Conservation (phyloP, 2,888 invertebrate species). For the Halocaridina rubra region DNA sequence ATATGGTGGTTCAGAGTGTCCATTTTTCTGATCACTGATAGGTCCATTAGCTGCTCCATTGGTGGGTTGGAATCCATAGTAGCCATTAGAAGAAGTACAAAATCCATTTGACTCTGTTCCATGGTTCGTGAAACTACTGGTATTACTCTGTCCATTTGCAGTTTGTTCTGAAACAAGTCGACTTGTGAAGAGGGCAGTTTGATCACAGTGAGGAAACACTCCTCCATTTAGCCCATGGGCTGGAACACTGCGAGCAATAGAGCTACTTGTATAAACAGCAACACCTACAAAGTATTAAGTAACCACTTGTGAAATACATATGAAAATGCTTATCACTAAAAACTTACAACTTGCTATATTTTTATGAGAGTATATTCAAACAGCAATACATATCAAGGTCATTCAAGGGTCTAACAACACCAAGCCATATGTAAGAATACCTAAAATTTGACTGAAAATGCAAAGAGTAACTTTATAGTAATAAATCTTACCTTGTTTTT, state of each 20-base stretch:
- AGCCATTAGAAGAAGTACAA: constrained; percentile 41
- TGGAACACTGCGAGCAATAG: constrained; percentile 37
- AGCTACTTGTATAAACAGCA: neutral
- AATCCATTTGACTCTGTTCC: neutral
- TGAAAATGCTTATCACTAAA: too few species aligned
- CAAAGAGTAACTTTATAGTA: too few species aligned
- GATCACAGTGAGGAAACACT: constrained; percentile 31
- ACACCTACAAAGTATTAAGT: neutral
- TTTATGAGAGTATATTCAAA: too few species aligned
- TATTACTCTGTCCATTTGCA: neutral
- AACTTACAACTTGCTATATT: too few species aligned
- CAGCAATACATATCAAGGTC: too few species aligned
- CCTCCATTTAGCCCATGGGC: constrained; percentile 48
- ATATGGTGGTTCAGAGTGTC: neutral
- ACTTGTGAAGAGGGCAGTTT: constrained; percentile 13
- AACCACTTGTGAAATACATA: too few species aligned
- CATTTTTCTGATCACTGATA: neutral
- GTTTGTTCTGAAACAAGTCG: neutral
- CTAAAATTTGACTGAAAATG: too few species aligned
- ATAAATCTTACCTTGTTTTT: constrained; percentile 23
- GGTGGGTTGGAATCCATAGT: constrained; percentile 51
- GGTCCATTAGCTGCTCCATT: constrained; percentile 14
- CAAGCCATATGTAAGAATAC: too few species aligned
- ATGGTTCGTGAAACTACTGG: neutral
- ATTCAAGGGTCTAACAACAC: too few species aligned